These are phyloP conservation scores for Rhinella marina DNA, from an alignment of 2,797 vertebrate species.

Conservation along the genomic window DNA sequence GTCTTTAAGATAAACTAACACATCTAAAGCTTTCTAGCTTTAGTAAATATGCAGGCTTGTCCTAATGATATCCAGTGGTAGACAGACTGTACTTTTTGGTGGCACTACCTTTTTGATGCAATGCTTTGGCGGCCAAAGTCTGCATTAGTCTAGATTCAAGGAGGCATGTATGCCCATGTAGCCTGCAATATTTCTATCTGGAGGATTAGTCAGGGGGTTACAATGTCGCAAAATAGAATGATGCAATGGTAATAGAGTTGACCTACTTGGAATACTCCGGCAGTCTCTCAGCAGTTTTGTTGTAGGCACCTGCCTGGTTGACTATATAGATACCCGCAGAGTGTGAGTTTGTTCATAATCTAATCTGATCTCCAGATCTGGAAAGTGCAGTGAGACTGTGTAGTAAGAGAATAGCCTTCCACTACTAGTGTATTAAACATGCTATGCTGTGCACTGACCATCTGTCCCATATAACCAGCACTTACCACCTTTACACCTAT, in stretches of 20 bases:
- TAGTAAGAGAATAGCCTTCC: not conserved
- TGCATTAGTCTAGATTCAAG: too few relatives aligned
- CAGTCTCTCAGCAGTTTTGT: not conserved
- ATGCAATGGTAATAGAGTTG: not conserved
- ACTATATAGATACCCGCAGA: not conserved
- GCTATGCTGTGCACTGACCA: not conserved
- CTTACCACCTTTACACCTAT: not conserved
- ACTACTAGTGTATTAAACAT: not conserved
- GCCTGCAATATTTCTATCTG: not conserved
- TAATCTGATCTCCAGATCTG: not conserved
- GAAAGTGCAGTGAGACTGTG: not conserved
- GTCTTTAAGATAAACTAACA: slow-evolving; percentile 32
- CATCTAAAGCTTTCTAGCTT: slow-evolving; percentile 22
- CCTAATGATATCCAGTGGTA: not conserved
- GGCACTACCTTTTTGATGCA: too few relatives aligned
- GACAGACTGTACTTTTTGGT: too few relatives aligned
- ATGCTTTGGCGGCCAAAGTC: too few relatives aligned
- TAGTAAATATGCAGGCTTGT: not conserved
- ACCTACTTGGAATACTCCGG: not conserved
- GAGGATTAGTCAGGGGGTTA: not conserved
- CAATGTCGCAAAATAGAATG: not conserved
- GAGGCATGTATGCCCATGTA: too few relatives aligned
- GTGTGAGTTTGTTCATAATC: not conserved
- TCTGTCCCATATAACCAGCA: not conserved
- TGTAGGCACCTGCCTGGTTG: not conserved